Evolutionary conservation across 2,113 vertebrate species (phyloP), one percentile per base, ranked within the genome.

Genomic region (Pteropus alecto): DNA sequence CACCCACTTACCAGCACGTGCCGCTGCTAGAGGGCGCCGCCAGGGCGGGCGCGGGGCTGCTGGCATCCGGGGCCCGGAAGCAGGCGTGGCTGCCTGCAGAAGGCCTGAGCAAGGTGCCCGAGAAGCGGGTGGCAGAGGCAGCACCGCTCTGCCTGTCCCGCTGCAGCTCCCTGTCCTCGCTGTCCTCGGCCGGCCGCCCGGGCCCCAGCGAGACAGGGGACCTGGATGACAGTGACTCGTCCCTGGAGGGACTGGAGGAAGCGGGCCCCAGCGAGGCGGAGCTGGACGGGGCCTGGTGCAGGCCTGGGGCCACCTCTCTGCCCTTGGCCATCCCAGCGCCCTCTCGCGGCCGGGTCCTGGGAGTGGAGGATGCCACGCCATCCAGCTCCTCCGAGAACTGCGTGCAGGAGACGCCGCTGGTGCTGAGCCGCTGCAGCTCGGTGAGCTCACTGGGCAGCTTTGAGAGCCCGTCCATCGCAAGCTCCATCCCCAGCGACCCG

Each of bases 381-480:
- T 99, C 99, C 0, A 99, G 99, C 97, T 99, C 99, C 5, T 99
- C 99, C 0, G 99, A 99, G 94, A 99, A 99, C 94, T 99, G 99
- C 79, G 98, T 99, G 94, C 99, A 99, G 54, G 99, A 99, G 97
- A 99, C 99, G 0, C 99, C 99, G 0, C 98, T 99, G 89, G 99
- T 99, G 33, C 99, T 99, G 99, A 99, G 99, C 92, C 99, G 99
- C 92, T 99, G 99, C 97, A 99, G 99, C 97, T 99, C 99, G 0
- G 99, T 99, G 89, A 99, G 99, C 97, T 99, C 99, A 0, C 96
- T 99, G 93, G 99, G 99, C 86, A 99, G 99, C 98, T 99, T 99
- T 3, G 99, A 99, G 97, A 99, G 99, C 87, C 99, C 99, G 0
- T 99, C 99, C 90, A 99, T 99, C 6, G 99, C 99, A 96, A 99